Base-by-base conservation (phyloP, 64 coral and sea anemone genomes). In the Astreopora myriophthalma region DNA sequence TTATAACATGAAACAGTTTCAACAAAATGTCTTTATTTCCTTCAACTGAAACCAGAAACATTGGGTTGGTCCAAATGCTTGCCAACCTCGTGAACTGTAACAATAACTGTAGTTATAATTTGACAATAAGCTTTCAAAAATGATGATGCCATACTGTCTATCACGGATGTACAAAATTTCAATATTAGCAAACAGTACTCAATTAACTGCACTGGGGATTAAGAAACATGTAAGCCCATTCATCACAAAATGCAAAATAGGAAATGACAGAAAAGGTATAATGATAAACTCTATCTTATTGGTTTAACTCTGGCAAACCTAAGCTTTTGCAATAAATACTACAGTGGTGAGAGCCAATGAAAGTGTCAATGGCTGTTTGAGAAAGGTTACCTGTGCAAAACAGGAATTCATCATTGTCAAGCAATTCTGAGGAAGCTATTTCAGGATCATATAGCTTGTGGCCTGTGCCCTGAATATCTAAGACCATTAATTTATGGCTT, bases 311-410 rank as follows among this genome's bases (percentile, higher is more conserved):
- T 63, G 10, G 57, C 57, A 84, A 66, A 34, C 37, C 25, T 66
- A 85, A 42, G 37, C 37, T 64, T 72, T 70, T 87, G 40, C 82
- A 93, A 77, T 72, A 93, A 30, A 78, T 75, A 79, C 88, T 94
- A 63, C 87, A 94, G 42, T 75, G 71, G 57, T 89, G 92, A 29
- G 12, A 23, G 19, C 39, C 40, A 76, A 86, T 36, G 75, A 86
- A 90, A 26, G 76, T 90, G 28, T 90, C 65, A 71, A 87, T 90
- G 28, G 93, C 93, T 63, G 65, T 74, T 14, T 51, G 68, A 57
- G 93, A 74, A 52, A 95, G 79, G 71, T 95, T 95, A 58, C 93
- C 88, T 38, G 73, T 89, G 64, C 79, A 86, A 87, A 87, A 95
- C 48, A 79, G 87, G 76, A 94, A 30, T 35, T 72, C 40, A 32